These are phyloP conservation scores for Pyrocephalus nanus DNA, from an alignment of 2,797 vertebrate genomes.

Conservation along the genomic window DNA sequence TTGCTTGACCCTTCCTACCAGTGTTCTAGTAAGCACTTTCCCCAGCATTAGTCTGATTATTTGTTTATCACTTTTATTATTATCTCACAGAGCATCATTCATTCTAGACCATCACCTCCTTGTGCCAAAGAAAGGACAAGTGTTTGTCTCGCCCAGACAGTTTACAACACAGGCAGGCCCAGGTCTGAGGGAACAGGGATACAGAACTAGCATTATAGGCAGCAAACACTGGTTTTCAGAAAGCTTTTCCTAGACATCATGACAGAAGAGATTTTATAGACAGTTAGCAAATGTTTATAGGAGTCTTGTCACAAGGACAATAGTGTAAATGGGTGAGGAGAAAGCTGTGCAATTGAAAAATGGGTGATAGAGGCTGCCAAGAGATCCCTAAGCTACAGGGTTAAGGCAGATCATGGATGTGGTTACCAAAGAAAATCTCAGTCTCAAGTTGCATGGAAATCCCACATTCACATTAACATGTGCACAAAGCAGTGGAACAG, in stretches of 20 bases:
- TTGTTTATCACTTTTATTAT: not conserved
- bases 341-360: not conserved
- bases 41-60: not conserved
- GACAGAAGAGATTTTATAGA: not conserved
- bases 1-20: not conserved
- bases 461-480: not conserved
- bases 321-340: not conserved
- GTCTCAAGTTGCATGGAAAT: not conserved
- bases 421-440: not conserved
- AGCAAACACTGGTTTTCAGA: not conserved
- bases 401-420: not conserved
- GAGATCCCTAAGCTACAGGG: not conserved
- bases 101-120: not conserved
- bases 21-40: not conserved
- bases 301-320: fast-evolving
- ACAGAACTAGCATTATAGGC: not conserved
- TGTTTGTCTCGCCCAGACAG: not conserved
- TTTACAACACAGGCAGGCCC: not conserved
- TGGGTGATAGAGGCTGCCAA: not conserved
- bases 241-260: not conserved
- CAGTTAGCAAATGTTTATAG: not conserved
- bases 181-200: not conserved
- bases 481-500: not conserved
- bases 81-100: not conserved
- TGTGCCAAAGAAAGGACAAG: not conserved